phyloP scores from a whole-genome alignment of 2,888 invertebrate genomes.

The Drosophila ezoana region DNA sequence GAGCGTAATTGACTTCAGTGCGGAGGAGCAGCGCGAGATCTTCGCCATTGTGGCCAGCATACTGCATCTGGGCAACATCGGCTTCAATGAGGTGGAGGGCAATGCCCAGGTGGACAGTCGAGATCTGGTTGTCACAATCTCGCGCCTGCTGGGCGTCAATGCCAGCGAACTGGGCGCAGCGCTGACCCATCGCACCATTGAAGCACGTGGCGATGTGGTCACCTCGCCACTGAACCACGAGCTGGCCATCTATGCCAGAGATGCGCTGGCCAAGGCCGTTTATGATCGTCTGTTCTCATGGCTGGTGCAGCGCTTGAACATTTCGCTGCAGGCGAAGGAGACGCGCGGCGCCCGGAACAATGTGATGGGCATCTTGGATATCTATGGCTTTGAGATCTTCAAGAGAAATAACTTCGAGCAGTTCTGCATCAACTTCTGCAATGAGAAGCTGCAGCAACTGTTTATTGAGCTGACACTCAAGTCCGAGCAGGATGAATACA shows the following conservation, averaged over 20 bases:
- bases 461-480: conserved; percentile 96
- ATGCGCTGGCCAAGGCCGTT: conserved; percentile 95
- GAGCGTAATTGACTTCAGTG: conserved; percentile 90
- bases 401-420: conserved; percentile 92
- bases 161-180: conserved; percentile 88
- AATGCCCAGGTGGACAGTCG: conserved; percentile 89
- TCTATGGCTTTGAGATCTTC: conserved; percentile 98
- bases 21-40: conserved; percentile 90
- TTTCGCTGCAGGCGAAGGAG: conserved; percentile 88
- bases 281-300: conserved; percentile 96
- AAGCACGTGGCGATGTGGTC: conserved; percentile 93
- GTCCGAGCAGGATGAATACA: conserved; percentile 96
- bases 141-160: conserved; percentile 91
- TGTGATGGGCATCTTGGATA: conserved; percentile 96
- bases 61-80: conserved; percentile 94
- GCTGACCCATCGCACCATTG: conserved; percentile 93
- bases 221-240: conserved; percentile 92
- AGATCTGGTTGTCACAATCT: conserved; percentile 88
- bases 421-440: conserved; percentile 98
- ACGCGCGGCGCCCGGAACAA: conserved; percentile 86
- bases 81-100: conserved; percentile 91
- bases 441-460: conserved; percentile 96
- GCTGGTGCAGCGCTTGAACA: conserved; percentile 93
- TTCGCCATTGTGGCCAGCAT: conserved; percentile 93
- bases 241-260: conserved; percentile 93